These are phyloP conservation scores for Danaus chrysippus DNA, from an alignment of 2,888 invertebrate genomes.

Conservation along the genomic window DNA sequence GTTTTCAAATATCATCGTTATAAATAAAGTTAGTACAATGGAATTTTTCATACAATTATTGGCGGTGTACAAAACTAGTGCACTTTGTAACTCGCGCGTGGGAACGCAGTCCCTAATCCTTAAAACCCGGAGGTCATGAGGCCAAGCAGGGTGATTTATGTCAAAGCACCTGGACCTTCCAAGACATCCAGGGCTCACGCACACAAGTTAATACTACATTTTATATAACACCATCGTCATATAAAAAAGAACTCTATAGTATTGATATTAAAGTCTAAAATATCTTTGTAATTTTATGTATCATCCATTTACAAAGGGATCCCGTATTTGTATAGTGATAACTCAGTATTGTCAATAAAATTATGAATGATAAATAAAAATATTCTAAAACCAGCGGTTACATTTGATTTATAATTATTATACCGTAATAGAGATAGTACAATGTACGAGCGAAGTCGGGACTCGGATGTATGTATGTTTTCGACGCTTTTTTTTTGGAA, in stretches of 20 bases:
- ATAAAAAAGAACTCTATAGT: neutral
- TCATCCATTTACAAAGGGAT: constrained; percentile 27
- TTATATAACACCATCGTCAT: neutral
- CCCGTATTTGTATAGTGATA: constrained; percentile 26
- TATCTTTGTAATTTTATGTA: constrained; percentile 4
- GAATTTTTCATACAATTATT: no score
- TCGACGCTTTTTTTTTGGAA: no score
- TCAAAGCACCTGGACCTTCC: constrained; percentile 35
- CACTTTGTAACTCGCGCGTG: constrained; percentile 37
- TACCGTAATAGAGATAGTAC: neutral
- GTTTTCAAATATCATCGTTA: no score
- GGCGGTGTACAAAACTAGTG: constrained; percentile 32
- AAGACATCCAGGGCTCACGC: constrained; percentile 8
- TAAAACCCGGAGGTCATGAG: constrained; percentile 48
- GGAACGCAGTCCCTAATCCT: constrained; percentile 52
- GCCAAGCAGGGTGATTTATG: constrained; percentile 51
- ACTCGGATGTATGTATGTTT: no score
- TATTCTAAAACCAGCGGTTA: constrained; percentile 7
- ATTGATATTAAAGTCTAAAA: constrained; percentile 4
- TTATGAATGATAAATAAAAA: constrained; percentile 18
- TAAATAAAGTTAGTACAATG: no score
- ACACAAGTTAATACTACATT: constrained; percentile 4
- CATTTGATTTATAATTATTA: constrained; percentile 6
- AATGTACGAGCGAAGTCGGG: no score
- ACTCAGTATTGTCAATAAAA: constrained; percentile 21